Evolutionary conservation across 2,113 vertebrate genomes (phyloP).

Genomic region (Acanthisitta chloris): DNA sequence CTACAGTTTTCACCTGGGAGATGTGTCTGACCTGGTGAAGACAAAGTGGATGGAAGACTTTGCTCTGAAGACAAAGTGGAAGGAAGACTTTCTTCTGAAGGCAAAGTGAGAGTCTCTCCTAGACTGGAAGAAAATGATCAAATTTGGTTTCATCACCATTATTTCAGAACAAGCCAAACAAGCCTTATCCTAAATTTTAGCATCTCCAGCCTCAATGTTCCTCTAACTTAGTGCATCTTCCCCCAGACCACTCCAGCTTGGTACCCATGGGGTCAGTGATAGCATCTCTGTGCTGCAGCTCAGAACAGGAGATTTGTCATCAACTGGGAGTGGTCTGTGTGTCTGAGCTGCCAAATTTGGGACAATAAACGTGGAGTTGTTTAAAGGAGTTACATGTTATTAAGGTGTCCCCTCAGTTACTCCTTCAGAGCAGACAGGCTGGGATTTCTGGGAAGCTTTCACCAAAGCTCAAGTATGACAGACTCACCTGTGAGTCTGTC

Average conservation of each 20-base stretch:
- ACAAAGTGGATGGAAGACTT: no score
- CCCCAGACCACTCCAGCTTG: background rate
- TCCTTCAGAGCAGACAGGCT: background rate
- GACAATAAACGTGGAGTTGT: background rate
- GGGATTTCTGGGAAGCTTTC: background rate
- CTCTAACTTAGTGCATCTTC: background rate
- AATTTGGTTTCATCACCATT: no score
- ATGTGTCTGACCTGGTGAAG: background rate
- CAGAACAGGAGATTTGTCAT: background rate
- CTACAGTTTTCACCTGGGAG: background rate
- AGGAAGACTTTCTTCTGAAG: no score
- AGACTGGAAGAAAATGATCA: background rate
- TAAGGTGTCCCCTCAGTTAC: background rate
- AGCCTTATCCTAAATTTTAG: background rate
- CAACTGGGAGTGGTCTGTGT: background rate
- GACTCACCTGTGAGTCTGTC: background rate
- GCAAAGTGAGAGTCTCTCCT: background rate
- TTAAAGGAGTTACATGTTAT: background rate
- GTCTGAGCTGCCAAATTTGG: background rate
- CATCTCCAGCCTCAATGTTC: background rate
- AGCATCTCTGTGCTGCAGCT: background rate
- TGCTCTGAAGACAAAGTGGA: no score
- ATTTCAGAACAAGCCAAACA: no score
- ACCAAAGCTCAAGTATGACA: background rate
- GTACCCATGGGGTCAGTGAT: rapidly evolving